phyloP scores from a whole-genome alignment of 2,113 vertebrate genomes.

The Cyphomyrus plagiostoma region DNA sequence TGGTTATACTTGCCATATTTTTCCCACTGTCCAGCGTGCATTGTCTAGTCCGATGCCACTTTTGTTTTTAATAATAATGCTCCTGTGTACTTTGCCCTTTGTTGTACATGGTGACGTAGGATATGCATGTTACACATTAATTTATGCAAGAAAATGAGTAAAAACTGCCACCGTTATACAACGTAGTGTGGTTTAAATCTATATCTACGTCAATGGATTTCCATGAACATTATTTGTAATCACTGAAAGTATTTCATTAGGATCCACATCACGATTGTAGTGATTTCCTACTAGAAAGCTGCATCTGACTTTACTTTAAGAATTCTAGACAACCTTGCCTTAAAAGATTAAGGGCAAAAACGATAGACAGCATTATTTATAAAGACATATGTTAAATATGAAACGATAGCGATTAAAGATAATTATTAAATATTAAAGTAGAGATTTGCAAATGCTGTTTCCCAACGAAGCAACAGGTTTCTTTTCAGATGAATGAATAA shows the following conservation, averaged over 20 bases:
- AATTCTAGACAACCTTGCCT: neutral
- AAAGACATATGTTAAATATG: neutral
- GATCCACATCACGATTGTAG: neutral
- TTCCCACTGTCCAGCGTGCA: neutral
- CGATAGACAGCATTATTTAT: neutral
- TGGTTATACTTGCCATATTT: neutral
- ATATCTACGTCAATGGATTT: neutral
- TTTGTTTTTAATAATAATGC: neutral
- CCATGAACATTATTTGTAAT: neutral
- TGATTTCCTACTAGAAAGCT: neutral
- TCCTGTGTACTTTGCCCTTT: neutral
- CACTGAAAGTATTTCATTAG: neutral
- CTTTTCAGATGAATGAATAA: neutral
- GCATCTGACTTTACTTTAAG: neutral
- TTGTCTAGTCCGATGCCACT: neutral
- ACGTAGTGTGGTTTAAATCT: neutral
- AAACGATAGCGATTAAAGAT: neutral
- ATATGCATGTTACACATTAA: neutral
- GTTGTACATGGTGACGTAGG: neutral
- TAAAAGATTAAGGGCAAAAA: neutral
- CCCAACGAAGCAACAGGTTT: neutral
- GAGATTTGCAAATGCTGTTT: neutral
- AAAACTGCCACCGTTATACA: neutral
- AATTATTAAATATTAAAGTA: neutral
- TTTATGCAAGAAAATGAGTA: neutral